Evolutionary conservation across 1,140 invertebrate species (phyloP), one percentile per base, ranked within the genome.

Genomic region (Littorina saxatilis): DNA sequence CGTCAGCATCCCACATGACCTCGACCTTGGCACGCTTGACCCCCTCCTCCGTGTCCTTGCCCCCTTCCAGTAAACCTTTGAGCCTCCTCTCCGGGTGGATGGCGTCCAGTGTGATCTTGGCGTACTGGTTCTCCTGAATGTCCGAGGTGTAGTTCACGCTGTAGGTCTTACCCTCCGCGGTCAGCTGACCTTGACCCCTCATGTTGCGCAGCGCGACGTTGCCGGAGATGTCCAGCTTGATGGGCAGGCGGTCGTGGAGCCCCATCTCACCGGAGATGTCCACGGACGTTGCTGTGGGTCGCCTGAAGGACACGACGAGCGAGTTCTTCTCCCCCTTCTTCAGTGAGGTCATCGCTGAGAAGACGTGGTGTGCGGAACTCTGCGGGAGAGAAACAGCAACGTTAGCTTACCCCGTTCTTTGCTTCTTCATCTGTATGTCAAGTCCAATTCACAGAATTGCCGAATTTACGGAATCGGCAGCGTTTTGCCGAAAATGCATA

Each of bases 1-100:
- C 50, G 61, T 81, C 79, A 15, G 79, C 82, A 58, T 83, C 82
- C 82, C 79, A 83, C 39, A 37, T 29, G 5, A 78, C 76, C 0
- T 78, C 55, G 20, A 40, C 23, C 2, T 23, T 27, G 2, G 15
- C 58, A 32, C 76, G 40, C n/a, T 81, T 83, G 27, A 81, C 39
- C 13, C 15, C 61, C 9, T 79, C 40, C 29, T 50, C 40, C 9
- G 20, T 35, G 52, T 80, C 79, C 39, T 50, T 27, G 27, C 79
- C 79, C 17, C 39, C 79, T 32, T 81, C 79, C 9, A 81, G 9
- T 32, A 39, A n/a, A 29, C 61, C 75, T 52, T 80, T 52, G 17
- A 83, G 66, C n/a, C 66, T 32, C 13, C 66, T 35, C 5, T 78
- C 74, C n/a, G 82, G 82, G 20, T 40, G 68, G 20, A 50, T 43